phyloP scores from a whole-genome alignment of 2,797 vertebrate genomes.

The Acomys russatus region DNA sequence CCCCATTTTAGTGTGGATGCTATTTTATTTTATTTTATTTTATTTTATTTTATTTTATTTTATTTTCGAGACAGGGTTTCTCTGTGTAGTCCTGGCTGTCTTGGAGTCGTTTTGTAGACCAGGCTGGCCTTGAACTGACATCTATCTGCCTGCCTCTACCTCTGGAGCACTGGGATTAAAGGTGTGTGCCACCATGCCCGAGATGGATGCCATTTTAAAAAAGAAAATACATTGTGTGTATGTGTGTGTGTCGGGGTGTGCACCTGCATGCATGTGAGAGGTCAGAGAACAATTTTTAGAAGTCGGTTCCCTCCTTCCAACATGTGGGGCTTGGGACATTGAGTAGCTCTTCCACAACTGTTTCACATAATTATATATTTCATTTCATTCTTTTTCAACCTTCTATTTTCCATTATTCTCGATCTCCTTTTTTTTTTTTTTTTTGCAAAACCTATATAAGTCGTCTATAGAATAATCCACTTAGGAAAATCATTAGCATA shows the following conservation, averaged over 20 bases:
- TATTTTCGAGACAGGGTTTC: no score
- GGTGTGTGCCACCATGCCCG: no score
- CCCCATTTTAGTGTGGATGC: no score
- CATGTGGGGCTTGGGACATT: background rate
- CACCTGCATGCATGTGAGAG: background rate
- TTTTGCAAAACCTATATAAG: background rate
- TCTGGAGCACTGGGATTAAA: no score
- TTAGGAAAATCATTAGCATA: background rate
- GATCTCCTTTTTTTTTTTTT: no score
- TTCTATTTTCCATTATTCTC: background rate
- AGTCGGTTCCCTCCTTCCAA: background rate
- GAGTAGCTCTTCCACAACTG: background rate
- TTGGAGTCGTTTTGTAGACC: no score
- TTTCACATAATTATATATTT: background rate
- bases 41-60: no score
- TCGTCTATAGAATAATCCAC: background rate
- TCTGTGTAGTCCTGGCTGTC: no score
- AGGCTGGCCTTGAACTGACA: no score
- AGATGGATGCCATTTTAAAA: background rate
- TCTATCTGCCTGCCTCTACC: no score
- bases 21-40: no score
- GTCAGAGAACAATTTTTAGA: background rate
- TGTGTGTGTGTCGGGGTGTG: no score
- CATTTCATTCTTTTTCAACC: slow-evolving; percentile 21
- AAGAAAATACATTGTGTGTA: background rate